phyloP scores from a whole-genome alignment of 2,113 vertebrate genomes.

The Prionailurus bengalensis region DNA sequence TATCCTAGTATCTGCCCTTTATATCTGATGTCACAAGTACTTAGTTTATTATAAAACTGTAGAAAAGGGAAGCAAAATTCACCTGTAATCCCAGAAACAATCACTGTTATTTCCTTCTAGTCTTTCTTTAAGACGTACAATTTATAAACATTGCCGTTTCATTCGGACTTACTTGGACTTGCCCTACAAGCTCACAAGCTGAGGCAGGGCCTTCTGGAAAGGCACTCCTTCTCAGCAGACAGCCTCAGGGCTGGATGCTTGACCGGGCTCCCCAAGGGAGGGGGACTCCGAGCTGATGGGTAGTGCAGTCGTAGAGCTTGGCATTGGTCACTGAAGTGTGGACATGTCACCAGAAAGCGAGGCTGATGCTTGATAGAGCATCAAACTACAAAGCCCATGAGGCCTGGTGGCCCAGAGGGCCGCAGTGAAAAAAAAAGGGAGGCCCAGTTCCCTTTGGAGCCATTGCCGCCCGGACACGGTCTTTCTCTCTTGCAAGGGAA shows the following conservation, averaged over 20 bases:
- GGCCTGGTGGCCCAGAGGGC: not conserved
- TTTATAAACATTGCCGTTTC: not conserved
- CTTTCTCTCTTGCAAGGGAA: not conserved
- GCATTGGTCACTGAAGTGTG: not conserved
- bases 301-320: not conserved
- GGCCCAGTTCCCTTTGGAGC: not conserved
- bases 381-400: not conserved
- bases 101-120: not conserved
- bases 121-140: not conserved
- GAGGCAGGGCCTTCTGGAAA: not conserved
- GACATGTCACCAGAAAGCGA: not conserved
- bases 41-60: not conserved
- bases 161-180: not conserved
- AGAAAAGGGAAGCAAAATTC: not conserved
- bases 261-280: not conserved
- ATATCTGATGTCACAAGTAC: not conserved
- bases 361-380: not conserved
- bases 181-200: too few relatives aligned
- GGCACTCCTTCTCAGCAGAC: not conserved
- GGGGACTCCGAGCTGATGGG: not conserved
- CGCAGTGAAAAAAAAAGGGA: not conserved
- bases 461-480: not conserved
- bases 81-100: not conserved
- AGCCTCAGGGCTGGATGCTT: accelerated
- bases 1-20: not conserved